phyloP scores from a whole-genome alignment of 2,797 vertebrate species.

The Peromyscus melanophrys region DNA sequence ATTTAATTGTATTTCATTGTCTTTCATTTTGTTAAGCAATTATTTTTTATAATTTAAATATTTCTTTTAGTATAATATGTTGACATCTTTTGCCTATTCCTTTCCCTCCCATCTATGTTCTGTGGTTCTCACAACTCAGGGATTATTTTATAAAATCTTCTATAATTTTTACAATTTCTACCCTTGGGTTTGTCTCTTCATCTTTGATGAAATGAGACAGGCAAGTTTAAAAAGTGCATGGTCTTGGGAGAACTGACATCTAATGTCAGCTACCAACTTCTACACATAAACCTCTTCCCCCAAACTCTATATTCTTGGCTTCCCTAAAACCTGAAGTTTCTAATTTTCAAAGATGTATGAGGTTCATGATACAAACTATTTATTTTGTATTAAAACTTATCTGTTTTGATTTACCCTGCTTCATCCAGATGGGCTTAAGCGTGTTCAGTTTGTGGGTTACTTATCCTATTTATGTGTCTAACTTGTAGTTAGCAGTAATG shows the following conservation, averaged over 20 bases:
- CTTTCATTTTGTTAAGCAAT: background rate
- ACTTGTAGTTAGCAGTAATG: background rate
- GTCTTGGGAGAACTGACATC: fast-evolving
- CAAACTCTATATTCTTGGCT: background rate
- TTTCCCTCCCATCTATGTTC: background rate
- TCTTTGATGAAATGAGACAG: background rate
- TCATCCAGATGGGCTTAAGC: background rate
- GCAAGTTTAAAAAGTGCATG: background rate
- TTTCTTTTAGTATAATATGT: background rate
- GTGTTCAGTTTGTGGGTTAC: background rate
- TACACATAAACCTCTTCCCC: background rate
- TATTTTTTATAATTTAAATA: background rate
- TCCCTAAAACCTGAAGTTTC: background rate
- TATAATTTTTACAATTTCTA: background rate
- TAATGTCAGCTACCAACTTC: background rate
- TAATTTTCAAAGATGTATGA: background rate
- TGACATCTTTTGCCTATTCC: background rate
- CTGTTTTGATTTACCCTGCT: background rate
- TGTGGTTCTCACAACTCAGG: background rate
- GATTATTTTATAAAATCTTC: background rate
- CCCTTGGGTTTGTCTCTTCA: background rate
- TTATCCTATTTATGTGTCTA: background rate
- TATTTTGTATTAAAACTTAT: background rate
- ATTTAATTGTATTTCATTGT: background rate
- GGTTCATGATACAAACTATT: background rate